Conservation (phyloP, 2,113 vertebrate genomes). For the human region GRCh38 chr6:11798501-11799000, state of each 20-base stretch:
- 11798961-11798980: background rate
- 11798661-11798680: background rate
- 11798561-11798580: background rate
- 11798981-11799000: background rate
- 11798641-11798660: conserved; percentile 11
- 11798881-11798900: background rate
- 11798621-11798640: background rate
- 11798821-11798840: conserved; percentile 14
- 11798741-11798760: background rate
- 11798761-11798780: background rate
- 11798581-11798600: conserved; percentile 28
- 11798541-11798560: background rate
- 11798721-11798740: background rate
- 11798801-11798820: background rate
- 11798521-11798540: background rate
- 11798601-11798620: conserved; percentile 9
- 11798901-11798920: background rate
- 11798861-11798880: background rate
- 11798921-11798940: background rate
- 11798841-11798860: background rate
- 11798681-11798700: background rate
- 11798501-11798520: background rate
- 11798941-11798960: background rate
- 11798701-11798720: conserved; percentile 6
- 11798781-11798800: background rate